Percentiles rank a stretch among this genome's conserved stretches.
These are phyloP conservation scores for Eulithis testata DNA, from an alignment of 2,888 invertebrate species.

Conservation along the genomic window DNA sequence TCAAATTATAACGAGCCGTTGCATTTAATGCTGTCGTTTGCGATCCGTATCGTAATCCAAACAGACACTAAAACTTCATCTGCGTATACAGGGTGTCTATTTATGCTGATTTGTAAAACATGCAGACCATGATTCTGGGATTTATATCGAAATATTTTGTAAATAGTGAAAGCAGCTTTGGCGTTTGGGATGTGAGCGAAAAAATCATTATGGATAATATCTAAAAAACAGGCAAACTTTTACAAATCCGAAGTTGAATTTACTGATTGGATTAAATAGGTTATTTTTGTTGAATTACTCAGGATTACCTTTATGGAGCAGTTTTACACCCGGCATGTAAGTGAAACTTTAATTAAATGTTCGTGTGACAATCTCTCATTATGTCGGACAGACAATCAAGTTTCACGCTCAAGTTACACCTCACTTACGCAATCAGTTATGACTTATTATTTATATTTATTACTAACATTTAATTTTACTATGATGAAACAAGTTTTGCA, in stretches of 20 bases:
- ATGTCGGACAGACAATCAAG: constrained; percentile 30
- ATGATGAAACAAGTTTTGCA: neutral
- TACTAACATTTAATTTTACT: constrained; percentile 9
- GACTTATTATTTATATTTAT: constrained; percentile 28
- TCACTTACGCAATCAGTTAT: constrained; percentile 20
- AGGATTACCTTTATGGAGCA: constrained; percentile 9
- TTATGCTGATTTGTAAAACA: constrained; percentile 1
- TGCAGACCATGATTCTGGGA: neutral
- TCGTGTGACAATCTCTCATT: constrained; percentile 44
- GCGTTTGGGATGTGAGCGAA: neutral
- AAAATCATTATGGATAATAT: too few species aligned
- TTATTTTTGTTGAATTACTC: constrained; percentile 3
- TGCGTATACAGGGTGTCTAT: constrained; percentile 24
- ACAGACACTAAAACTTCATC: constrained; percentile 43
- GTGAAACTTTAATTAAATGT: constrained; percentile 44
- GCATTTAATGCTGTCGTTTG: constrained; percentile 58
- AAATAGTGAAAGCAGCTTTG: neutral
- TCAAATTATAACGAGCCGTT: constrained; percentile 52
- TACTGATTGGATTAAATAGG: too few species aligned
- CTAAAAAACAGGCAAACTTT: too few species aligned
- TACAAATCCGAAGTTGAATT: too few species aligned
- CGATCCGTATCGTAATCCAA: constrained; percentile 53
- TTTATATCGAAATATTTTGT: constrained; percentile 1
- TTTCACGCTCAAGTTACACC: constrained; percentile 19
- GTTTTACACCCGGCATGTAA: constrained; percentile 21